These are phyloP conservation scores for Poecilia velifera DNA, from an alignment of 2,797 vertebrate species.

Conservation along the genomic window DNA sequence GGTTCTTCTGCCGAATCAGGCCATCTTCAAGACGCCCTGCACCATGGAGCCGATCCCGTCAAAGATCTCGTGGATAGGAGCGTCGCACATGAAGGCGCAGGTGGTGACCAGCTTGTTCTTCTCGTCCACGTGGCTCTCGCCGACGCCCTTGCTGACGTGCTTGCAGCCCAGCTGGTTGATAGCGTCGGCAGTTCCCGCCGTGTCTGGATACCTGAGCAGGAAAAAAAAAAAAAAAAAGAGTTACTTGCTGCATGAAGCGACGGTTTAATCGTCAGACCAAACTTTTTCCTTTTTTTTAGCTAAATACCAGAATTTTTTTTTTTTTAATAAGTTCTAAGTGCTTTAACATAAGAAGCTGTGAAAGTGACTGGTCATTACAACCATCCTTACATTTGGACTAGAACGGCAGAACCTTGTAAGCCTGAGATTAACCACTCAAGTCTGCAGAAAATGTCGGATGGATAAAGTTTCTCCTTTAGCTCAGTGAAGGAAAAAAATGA, in stretches of 20 bases:
- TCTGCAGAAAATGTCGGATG: neutral
- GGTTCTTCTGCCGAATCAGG: slow-evolving; percentile 58
- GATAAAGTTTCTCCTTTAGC: neutral
- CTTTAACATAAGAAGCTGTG: neutral
- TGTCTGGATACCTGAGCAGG: slow-evolving; percentile 80
- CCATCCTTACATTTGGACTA: neutral
- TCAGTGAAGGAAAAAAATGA: neutral
- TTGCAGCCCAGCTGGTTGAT: slow-evolving; percentile 82
- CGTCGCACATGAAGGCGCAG: slow-evolving; percentile 84
- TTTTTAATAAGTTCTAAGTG: too few species aligned
- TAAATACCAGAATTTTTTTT: neutral
- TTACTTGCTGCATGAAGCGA: neutral
- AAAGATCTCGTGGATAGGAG: slow-evolving; percentile 82
- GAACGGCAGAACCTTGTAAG: neutral
- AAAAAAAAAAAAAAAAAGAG: neutral
- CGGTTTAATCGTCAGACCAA: neutral
- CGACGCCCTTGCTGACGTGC: slow-evolving; percentile 82
- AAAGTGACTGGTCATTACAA: neutral
- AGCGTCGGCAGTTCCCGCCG: slow-evolving; percentile 76
- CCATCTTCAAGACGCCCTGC: slow-evolving; percentile 84
- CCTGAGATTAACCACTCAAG: too few species aligned
- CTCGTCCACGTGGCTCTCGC: slow-evolving; percentile 81
- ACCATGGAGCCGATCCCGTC: slow-evolving; percentile 85
- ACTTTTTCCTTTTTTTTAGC: neutral
- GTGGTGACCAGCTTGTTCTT: slow-evolving; percentile 84